Evolutionary conservation across 2,797 vertebrate genomes (phyloP).

Genomic region (Malurus splendens): DNA sequence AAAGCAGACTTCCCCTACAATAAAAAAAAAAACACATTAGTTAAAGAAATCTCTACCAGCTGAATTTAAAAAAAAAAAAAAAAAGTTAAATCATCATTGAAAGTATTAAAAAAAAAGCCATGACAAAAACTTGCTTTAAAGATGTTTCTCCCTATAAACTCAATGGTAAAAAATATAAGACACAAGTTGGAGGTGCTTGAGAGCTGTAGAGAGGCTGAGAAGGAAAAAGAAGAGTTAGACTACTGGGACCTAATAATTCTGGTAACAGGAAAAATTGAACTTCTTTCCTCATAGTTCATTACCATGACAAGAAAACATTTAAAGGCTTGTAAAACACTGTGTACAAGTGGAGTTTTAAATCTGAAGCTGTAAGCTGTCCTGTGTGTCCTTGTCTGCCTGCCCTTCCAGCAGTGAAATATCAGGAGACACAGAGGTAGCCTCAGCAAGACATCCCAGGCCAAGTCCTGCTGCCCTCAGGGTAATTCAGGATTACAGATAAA

Average conservation of each 20-base stretch:
- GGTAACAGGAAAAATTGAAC: background rate
- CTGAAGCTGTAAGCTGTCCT: background rate
- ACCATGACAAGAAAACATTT: background rate
- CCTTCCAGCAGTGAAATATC: background rate
- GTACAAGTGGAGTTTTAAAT: background rate
- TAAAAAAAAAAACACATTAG: background rate
- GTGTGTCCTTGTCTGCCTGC: background rate
- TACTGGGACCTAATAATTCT: background rate
- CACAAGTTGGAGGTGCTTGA: background rate
- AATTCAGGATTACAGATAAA: background rate
- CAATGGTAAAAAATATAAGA: background rate
- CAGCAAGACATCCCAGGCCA: background rate
- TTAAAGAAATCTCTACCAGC: background rate
- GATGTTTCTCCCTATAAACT: background rate
- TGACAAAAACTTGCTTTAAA: background rate
- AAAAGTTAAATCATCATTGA: background rate
- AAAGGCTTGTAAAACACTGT: background rate
- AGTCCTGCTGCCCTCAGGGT: background rate
- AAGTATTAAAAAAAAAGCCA: background rate
- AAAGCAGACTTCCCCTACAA: conserved; percentile 94
- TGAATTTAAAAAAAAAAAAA: background rate
- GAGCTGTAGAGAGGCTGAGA: background rate
- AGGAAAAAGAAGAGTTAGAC: background rate
- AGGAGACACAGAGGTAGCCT: background rate
- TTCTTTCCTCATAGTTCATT: background rate